phyloP scores from a whole-genome alignment of 1,140 invertebrate genomes.

The Sipha flava region DNA sequence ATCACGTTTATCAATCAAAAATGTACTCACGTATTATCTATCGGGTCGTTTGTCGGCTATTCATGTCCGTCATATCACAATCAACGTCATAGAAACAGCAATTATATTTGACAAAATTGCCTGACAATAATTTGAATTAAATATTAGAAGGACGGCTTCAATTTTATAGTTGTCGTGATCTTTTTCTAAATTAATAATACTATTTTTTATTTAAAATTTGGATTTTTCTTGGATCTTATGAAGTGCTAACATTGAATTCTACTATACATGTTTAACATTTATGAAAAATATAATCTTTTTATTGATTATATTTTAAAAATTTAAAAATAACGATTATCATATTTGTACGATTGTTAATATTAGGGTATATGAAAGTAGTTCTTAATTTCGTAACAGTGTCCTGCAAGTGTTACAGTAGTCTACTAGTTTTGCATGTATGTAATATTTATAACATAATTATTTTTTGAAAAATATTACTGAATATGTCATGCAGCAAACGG shows the following conservation, averaged over 20 bases:
- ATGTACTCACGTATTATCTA: conserved; percentile 3
- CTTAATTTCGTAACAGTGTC: neutral
- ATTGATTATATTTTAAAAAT: no score
- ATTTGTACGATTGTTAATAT: no score
- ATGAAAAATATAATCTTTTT: no score
- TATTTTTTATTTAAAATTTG: neutral
- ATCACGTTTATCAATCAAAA: neutral
- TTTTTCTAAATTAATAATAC: no score
- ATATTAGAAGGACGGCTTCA: neutral
- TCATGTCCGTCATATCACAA: neutral
- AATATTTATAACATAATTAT: neutral
- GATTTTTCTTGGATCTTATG: neutral
- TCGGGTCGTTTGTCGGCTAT: neutral
- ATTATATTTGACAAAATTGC: neutral
- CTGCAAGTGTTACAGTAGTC: no score
- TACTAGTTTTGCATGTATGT: neutral
- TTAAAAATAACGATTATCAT: no score
- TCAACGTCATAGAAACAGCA: neutral
- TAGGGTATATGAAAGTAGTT: no score
- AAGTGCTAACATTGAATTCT: no score
- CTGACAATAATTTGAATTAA: conserved; percentile 6
- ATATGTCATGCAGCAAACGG: neutral
- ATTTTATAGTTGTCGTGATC: neutral
- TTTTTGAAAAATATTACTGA: neutral
- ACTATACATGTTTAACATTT: no score